Percentiles rank a stretch among this genome's conserved stretches.
Conservation (phyloP, 2,797 vertebrate genomes). For the Crocidura indochinensis region DNA sequence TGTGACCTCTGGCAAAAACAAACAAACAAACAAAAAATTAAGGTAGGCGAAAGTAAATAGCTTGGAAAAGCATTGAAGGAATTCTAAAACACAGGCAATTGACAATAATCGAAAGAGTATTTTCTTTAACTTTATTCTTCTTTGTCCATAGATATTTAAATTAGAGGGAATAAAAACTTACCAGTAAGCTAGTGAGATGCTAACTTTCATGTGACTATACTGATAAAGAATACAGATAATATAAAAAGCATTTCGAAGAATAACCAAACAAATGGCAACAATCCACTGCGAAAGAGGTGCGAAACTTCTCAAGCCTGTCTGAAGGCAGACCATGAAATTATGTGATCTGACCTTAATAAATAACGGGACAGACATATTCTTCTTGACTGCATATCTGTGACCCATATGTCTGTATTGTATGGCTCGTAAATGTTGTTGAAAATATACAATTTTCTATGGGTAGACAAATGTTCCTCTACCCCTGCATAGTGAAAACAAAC, state of each 20-base stretch:
- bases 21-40: too few relatives aligned
- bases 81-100: not conserved
- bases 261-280: conserved; percentile 21
- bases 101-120: not conserved
- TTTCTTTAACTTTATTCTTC: not conserved
- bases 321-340: too few relatives aligned
- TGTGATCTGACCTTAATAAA: too few relatives aligned
- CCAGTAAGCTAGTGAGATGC: not conserved
- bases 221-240: not conserved
- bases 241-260: not conserved
- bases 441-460: too few relatives aligned
- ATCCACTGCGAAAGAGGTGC: not conserved
- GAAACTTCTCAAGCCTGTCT: too few relatives aligned
- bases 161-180: not conserved
- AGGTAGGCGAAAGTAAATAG: not conserved
- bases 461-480: too few relatives aligned
- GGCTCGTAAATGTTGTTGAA: too few relatives aligned
- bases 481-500: not conserved
- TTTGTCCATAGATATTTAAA: not conserved
- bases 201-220: not conserved
- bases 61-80: not conserved
- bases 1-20: too few relatives aligned
- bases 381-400: too few relatives aligned
- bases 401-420: too few relatives aligned
- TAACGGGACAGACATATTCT: too few relatives aligned